Conservation (phyloP, 2,113 vertebrate species). For the Tursiops truncatus region DNA sequence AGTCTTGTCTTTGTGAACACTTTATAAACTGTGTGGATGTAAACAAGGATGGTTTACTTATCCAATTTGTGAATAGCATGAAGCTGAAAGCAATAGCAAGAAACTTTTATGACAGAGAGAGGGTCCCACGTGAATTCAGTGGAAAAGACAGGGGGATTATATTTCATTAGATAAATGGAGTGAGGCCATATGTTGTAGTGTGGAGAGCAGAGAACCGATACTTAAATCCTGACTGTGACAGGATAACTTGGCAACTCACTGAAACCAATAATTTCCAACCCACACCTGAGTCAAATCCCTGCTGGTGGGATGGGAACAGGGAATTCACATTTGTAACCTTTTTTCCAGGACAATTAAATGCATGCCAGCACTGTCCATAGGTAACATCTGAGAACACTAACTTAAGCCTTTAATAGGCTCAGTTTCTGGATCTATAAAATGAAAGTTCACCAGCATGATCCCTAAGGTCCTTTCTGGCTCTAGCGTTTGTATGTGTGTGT, state of each 20-base stretch:
- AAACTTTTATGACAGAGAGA: background rate
- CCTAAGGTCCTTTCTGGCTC: background rate
- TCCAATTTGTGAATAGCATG: background rate
- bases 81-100: background rate
- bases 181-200: background rate
- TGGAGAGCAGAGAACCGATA: background rate
- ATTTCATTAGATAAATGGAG: background rate
- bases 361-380: background rate
- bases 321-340: background rate
- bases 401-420: background rate
- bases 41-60: background rate
- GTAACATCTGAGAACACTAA: background rate
- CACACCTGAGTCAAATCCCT: background rate
- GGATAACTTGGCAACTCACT: background rate
- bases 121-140: background rate
- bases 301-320: background rate
- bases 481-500: background rate
- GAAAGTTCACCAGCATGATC: background rate
- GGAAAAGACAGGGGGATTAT: background rate
- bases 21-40: background rate
- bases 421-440: background rate
- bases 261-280: background rate
- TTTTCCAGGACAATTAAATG: background rate
- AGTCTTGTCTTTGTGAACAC: background rate
- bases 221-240: background rate